These are phyloP conservation scores for Panthera leo DNA, from an alignment of 2,113 vertebrate species.

Conservation along the genomic window DNA sequence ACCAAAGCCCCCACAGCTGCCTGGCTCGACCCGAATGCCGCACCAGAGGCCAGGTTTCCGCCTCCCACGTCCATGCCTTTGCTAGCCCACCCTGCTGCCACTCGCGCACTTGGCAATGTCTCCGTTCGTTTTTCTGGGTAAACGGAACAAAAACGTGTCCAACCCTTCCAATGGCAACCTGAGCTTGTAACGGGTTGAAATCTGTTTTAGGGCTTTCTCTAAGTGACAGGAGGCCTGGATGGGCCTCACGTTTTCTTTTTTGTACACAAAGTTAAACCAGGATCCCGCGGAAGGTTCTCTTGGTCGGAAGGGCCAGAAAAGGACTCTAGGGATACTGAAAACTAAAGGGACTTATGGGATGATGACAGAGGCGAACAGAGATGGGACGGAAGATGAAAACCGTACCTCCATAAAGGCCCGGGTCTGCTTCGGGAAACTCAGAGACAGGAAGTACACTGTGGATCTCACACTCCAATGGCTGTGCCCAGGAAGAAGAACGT, in stretches of 20 bases:
- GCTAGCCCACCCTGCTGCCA: accelerated
- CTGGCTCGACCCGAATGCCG: accelerated
- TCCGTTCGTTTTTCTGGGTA: background rate
- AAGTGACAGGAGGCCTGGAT: background rate
- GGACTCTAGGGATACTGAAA: too few species aligned
- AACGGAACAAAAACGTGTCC: too few species aligned
- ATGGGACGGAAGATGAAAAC: background rate
- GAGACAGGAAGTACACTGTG: too few species aligned
- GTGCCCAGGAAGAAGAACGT: background rate
- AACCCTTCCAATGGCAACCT: background rate
- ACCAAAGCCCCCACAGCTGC: background rate
- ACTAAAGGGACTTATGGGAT: background rate
- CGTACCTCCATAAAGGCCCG: background rate
- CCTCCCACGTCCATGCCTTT: accelerated
- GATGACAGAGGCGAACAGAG: background rate
- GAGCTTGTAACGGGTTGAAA: background rate
- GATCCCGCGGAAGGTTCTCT: background rate
- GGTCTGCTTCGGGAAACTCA: background rate
- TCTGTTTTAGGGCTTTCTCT: background rate
- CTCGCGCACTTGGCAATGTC: accelerated
- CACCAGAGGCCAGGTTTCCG: accelerated
- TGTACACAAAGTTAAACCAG: background rate
- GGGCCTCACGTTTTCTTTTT: background rate
- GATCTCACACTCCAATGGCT: accelerated
- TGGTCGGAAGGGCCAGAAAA: background rate